A percentile compares a stretch with the other conserved stretches of the same genome.
phyloP scores from a whole-genome alignment of 2,113 vertebrate species.

The Perca schrenkii region DNA sequence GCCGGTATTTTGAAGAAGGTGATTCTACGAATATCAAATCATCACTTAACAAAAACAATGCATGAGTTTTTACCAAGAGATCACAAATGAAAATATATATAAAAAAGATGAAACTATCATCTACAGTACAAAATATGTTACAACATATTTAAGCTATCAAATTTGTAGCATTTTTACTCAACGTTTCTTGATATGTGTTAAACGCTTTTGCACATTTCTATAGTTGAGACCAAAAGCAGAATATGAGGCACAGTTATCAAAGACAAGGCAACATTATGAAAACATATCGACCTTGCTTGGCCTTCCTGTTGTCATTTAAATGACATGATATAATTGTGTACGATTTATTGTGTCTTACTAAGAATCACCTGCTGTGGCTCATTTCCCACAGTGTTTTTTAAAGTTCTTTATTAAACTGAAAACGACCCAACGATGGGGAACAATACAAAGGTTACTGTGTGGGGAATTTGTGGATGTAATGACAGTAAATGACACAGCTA shows the following conservation, averaged over 20 bases:
- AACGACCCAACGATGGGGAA: neutral
- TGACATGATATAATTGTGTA: neutral
- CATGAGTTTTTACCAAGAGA: neutral
- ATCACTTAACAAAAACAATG: slow-evolving; percentile 31
- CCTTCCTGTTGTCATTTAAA: slow-evolving; percentile 16
- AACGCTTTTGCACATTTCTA: slow-evolving; percentile 26
- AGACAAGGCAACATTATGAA: slow-evolving; percentile 53
- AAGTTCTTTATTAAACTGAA: neutral
- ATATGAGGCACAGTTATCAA: slow-evolving; percentile 62
- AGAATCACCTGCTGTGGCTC: neutral
- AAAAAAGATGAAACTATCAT: slow-evolving; percentile 47
- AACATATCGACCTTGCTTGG: slow-evolving; percentile 26
- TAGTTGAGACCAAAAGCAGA: slow-evolving; percentile 33
- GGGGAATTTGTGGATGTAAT: neutral
- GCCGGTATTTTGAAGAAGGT: neutral
- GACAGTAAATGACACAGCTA: slow-evolving; percentile 7
- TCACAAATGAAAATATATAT: slow-evolving; percentile 27
- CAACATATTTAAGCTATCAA: slow-evolving; percentile 37
- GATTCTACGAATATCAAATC: slow-evolving; percentile 23
- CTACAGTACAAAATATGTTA: slow-evolving; percentile 55
- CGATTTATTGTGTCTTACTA: neutral
- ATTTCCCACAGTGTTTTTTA: neutral
- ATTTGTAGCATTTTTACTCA: slow-evolving; percentile 17
- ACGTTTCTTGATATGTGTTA: slow-evolving; percentile 41
- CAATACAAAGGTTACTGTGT: neutral